Evolutionary conservation across 2,113 vertebrate species (phyloP), one percentile per base, ranked within the genome.

Genomic region (Cavia aperea): DNA sequence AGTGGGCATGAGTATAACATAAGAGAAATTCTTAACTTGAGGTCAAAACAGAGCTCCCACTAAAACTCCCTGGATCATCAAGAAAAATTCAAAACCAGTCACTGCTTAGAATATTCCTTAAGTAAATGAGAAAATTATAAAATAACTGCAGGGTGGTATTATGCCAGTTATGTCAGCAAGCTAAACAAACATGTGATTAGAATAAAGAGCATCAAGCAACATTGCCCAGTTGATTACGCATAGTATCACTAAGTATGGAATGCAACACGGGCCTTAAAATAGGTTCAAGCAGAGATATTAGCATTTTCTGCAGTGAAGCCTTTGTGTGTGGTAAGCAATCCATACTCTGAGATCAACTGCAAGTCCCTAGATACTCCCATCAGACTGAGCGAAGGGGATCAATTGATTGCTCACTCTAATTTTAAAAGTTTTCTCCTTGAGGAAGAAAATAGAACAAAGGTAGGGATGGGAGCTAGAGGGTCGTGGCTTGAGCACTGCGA

Each of bases 341-440:
- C 51, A 56, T 81, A 72, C n/a, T 72, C 13, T 72, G 75, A 90
- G 73, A 90, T 46, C 62, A 21, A 58, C 36, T 29, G 72, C 29
- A 9, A 29, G 82, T 93, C 86, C 93, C 88, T 81, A 58, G 86
- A 86, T 90, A 84, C 93, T 92, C 63, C 77, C 90, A 70, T 36
- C 86, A 89, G 93, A 94, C 58, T 84, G 79, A 81, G 65, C 94
- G 90, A 60, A 92, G 39, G 87, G 95, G 82, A 93, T 86, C 94
- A 90, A 94, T 46, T 84, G 88, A 89, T 86, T 58, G 77, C 60
- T 93, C 81, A 84, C 39, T 93, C 63, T 73, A 31, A 91, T 89
- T 92, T 65, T 68, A 93, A 46, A 92, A 88, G 70, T 91, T 92
- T 94, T 92, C 49, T 72, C 16, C 88, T 93, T 89, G 19, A 24